These are phyloP conservation scores for Mormyrus iriodes DNA, from an alignment of 2,113 vertebrate genomes.

Conservation along the genomic window DNA sequence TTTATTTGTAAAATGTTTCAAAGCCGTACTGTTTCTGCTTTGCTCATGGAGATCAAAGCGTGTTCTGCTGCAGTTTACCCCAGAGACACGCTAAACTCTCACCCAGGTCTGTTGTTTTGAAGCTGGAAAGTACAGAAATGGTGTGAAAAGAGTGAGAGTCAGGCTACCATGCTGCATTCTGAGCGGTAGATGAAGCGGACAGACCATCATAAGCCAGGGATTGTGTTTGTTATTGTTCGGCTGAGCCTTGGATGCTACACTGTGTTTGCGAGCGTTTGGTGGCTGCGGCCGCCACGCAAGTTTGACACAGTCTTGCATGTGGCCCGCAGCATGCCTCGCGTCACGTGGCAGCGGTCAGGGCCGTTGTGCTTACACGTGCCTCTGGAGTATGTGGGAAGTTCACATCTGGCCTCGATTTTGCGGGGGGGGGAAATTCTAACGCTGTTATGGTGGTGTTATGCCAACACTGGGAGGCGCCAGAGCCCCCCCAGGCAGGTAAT, in stretches of 20 bases:
- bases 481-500: not conserved
- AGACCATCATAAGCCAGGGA: not conserved
- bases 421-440: conserved; percentile 39
- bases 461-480: not conserved
- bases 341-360: not conserved
- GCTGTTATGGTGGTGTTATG: not conserved
- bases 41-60: not conserved
- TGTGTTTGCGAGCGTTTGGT: not conserved
- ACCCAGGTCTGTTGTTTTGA: not conserved
- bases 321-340: not conserved
- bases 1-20: conserved; percentile 7
- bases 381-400: conserved; percentile 34
- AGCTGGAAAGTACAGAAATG: not conserved
- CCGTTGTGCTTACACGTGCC: conserved; percentile 25
- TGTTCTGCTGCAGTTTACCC: not conserved
- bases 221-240: not conserved
- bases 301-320: not conserved
- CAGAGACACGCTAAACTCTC: not conserved
- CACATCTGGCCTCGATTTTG: conserved; percentile 52
- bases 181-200: not conserved
- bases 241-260: not conserved
- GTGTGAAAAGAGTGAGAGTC: not conserved
- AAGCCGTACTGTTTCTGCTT: not conserved
- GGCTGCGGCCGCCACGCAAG: not conserved
- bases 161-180: not conserved